Evolutionary conservation across 2,797 vertebrate genomes (phyloP).

Genomic region (Protosalanx chinensis): DNA sequence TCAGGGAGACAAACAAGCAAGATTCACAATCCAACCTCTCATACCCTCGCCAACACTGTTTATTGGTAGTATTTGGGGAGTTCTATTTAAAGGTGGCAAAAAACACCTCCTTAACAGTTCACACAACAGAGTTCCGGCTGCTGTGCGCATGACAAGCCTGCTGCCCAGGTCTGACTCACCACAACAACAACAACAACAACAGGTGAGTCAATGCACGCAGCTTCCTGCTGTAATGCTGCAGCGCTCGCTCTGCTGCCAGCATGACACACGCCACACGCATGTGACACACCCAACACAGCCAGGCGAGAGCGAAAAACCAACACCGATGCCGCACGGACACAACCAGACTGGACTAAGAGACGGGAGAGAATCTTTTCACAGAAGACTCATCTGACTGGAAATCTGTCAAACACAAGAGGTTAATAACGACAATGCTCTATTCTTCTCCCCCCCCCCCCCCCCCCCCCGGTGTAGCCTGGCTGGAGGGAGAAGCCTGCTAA

Average conservation of each 20-base stretch:
- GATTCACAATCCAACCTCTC: background rate
- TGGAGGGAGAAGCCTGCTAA: conserved; percentile 21
- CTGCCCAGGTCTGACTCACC: conserved; percentile 45
- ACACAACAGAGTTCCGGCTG: background rate
- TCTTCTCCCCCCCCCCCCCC: background rate
- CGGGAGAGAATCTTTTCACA: background rate
- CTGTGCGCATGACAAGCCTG: conserved; percentile 20
- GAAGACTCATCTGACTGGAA: background rate
- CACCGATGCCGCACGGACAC: background rate
- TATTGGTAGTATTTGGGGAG: background rate
- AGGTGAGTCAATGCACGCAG: conserved; percentile 50
- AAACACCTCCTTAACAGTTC: no score
- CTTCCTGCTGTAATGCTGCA: conserved; percentile 62
- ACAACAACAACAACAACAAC: conserved; percentile 40
- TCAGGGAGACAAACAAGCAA: conserved; percentile 15
- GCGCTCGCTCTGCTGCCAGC: conserved; percentile 57
- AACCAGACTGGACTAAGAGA: background rate
- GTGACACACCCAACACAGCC: background rate
- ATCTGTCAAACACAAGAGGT: background rate
- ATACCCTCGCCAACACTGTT: no score
- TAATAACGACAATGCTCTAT: background rate
- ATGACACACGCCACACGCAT: conserved; percentile 41
- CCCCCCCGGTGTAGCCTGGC: background rate
- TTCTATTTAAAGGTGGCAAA: no score
- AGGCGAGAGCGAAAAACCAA: background rate